Base-by-base conservation (phyloP, 2,797 vertebrate species). In the Lemur catta region DNA sequence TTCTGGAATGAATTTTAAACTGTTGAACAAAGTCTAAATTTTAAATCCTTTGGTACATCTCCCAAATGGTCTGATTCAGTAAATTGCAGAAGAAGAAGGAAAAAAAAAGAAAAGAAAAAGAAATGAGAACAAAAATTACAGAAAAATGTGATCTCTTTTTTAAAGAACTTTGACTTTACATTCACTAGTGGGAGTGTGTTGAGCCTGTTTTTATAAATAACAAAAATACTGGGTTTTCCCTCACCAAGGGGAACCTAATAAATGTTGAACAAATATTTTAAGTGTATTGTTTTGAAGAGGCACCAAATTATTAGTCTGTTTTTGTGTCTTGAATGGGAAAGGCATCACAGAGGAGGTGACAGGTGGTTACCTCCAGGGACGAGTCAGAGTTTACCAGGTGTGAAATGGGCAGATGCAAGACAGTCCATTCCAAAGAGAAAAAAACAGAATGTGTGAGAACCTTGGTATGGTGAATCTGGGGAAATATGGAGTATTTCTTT, bases 1-100 rank as follows among this genome's bases (percentile, higher is more conserved):
- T 93, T 94, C 95, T 95, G 96, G 92, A 94, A 97, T 97, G 96
- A 97, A 96, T 98, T 95, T 97, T 94, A 97, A 97, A 97, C 89
- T 93, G 95, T 97, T 94, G 91, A 96, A 97, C 93, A 93, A 96
- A 97, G 92, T 94, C 95, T 97, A 97, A 96, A 97, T 95, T 97
- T 96, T 97, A 97, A 96, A 96, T 95, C 85, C 92, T 97, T 97
- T 96, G 94, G 91, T 97, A 67, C 88, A 89, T 96, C 92, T 97
- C 79, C 94, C 89, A 97, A 97, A 96, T 92, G 97, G 92, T 94
- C 92, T 95, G 96, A 97, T 97, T 96, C 90, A 97, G 95, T 96
- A 97, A 96, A 97, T 89, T 97, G 96, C 96, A 97, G 96, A 98
- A 92, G 88, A 97, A 97, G 95, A 96, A 84, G 17, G 1, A 14